Evolutionary conservation across 2,888 invertebrate species (phyloP), one percentile per base, ranked within the genome.

Genomic region (Megamerina dolium): DNA sequence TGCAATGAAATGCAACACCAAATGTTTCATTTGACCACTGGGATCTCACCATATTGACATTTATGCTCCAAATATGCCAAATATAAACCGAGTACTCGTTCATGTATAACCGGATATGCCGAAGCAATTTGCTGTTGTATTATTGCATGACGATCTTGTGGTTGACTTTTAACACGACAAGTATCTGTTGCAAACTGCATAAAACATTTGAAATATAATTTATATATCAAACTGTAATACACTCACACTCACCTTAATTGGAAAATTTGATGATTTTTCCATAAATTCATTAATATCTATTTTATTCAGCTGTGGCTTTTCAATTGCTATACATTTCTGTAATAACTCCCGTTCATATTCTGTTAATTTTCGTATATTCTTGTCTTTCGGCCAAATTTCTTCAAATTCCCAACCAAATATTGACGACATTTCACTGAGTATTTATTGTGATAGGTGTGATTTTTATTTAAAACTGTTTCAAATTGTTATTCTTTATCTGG

Each of bases 101-200:
- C 83, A 53, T 85, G 85, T 49, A 85, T 72, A 4, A 85, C 46
- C 0, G 85, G 83, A 61, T 85, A 84, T 1, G 76, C 78, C 0
- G 82, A 81, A 2, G 70, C 69, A 8, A 66, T 61, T 52, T 72
- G 64, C 30, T 58, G 26, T 12, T 53, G 48, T 34, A 72, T 67
- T 14, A 29, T 5, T 0, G 14, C 20, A 42, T 56, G 43, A 2
- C 61, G 58, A 16, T 45, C 45, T 37, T 37, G 30, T 0, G 62
- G 60, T 36, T 67, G 68, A 3, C 50, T 46, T 8, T 46, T 37
- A 3, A 65, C 56, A 1, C 65, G 60, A 17, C 68, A 68, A 3
- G 52, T 58, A 5, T 64, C 46, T 8, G 62, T 61, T 13, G 64
- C 64, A 38, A 70, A 69, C 66, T 68, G 41, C 16, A 10, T 23